Evolutionary conservation across 1,140 invertebrate genomes (phyloP).

Genomic region (Wiebesia pumilae): DNA sequence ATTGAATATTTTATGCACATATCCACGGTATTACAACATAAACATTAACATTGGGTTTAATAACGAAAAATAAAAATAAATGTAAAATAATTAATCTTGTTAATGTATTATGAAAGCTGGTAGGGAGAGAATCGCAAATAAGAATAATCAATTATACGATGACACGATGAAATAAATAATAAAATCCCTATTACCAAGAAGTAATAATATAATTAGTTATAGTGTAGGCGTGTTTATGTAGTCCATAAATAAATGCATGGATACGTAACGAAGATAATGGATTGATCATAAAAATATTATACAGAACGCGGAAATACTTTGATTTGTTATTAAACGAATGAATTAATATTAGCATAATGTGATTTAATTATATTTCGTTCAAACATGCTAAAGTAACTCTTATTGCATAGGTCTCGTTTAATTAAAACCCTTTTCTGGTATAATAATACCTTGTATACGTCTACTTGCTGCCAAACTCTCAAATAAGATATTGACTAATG

Average conservation of each 20-base stretch:
- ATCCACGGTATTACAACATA: background rate
- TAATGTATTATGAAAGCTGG: background rate
- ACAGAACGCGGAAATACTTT: background rate
- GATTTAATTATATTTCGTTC: background rate
- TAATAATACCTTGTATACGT: no score
- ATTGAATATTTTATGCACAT: background rate
- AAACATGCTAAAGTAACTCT: background rate
- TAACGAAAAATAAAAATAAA: background rate
- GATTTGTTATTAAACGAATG: background rate
- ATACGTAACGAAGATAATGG: no score
- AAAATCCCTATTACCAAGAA: no score
- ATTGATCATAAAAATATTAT: background rate
- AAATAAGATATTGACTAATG: background rate
- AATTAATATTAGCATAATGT: background rate
- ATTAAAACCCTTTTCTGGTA: no score
- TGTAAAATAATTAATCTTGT: background rate
- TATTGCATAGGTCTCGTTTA: no score
- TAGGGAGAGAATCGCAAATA: background rate
- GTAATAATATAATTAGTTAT: no score
- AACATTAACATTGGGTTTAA: background rate
- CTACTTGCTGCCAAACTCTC: no score
- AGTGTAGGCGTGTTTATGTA: no score
- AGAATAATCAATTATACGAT: background rate
- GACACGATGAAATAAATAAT: no score
- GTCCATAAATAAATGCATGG: no score